Conservation (phyloP, 2,797 vertebrate genomes). For the Danionella dracula region DNA sequence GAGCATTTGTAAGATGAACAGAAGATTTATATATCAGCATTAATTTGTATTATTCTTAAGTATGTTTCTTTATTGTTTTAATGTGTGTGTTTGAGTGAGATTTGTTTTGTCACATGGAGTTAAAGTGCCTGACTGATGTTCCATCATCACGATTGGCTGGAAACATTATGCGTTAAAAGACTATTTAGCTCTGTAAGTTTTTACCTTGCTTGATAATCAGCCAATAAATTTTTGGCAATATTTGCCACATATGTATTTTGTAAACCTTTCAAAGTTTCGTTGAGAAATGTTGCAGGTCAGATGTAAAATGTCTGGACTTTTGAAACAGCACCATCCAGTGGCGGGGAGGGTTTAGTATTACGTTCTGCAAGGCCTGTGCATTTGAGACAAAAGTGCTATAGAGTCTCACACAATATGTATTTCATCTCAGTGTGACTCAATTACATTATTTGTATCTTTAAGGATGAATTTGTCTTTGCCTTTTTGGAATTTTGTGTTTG, state of each 20-base stretch:
- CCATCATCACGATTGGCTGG: conserved; percentile 17
- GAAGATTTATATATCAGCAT: conserved; percentile 42
- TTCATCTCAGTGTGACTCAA: conserved; percentile 24
- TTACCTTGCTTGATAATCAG: conserved; percentile 26
- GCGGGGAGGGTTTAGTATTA: conserved; percentile 31
- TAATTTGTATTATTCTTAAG: conserved; percentile 47
- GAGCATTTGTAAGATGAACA: conserved; percentile 44
- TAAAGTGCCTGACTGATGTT: conserved; percentile 35
- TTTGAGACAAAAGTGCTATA: neutral
- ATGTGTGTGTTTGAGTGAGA: neutral
- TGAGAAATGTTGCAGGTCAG: conserved; percentile 13
- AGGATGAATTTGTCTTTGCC: conserved; percentile 35
- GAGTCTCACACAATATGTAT: conserved; percentile 6
- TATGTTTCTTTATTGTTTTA: conserved; percentile 42
- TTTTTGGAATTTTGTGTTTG: conserved; percentile 26
- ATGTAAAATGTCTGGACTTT: conserved; percentile 11
- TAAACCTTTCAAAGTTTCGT: conserved; percentile 32
- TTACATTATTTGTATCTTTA: conserved; percentile 20
- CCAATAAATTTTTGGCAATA: conserved; percentile 46
- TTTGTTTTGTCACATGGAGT: conserved; percentile 20
- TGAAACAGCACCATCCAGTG: conserved; percentile 36
- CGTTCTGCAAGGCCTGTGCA: conserved; percentile 14
- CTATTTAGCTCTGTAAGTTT: no score
- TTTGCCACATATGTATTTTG: conserved; percentile 44
- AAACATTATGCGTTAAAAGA: conserved; percentile 8